These are phyloP conservation scores for Sebastes oblongus DNA, from an alignment of 2,797 vertebrate species.

Conservation along the genomic window DNA sequence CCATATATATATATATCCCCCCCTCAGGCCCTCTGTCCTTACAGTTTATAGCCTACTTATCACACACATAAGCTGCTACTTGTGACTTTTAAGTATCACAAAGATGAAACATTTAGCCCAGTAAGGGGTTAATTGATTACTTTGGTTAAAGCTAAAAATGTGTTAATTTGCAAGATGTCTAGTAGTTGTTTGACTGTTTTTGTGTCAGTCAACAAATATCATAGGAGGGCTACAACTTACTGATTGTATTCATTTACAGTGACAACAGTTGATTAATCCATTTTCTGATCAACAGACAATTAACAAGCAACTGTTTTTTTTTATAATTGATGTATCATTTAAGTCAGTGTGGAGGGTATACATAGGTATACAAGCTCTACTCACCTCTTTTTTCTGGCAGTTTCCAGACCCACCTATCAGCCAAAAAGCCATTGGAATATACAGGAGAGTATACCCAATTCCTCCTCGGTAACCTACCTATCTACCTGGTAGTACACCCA, in stretches of 20 bases:
- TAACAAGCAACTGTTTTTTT: not conserved
- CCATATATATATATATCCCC: not conserved
- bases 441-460: too few species aligned
- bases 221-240: not conserved
- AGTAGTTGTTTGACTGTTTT: not conserved
- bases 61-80: not conserved
- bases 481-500: too few species aligned
- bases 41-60: not conserved
- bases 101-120: not conserved
- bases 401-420: too few species aligned
- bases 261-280: not conserved
- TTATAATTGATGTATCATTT: not conserved
- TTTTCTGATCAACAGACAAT: not conserved
- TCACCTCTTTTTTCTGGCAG: too few species aligned
- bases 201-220: not conserved
- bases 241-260: not conserved
- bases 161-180: not conserved
- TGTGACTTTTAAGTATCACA: not conserved
- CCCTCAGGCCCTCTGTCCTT: slow-evolving; percentile 22
- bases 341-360: too few species aligned
- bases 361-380: too few species aligned
- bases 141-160: not conserved
- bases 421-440: too few species aligned
- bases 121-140: not conserved
- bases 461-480: too few species aligned